Conservation (phyloP, 2,888 invertebrate species). For the Diarsia mendica region DNA sequence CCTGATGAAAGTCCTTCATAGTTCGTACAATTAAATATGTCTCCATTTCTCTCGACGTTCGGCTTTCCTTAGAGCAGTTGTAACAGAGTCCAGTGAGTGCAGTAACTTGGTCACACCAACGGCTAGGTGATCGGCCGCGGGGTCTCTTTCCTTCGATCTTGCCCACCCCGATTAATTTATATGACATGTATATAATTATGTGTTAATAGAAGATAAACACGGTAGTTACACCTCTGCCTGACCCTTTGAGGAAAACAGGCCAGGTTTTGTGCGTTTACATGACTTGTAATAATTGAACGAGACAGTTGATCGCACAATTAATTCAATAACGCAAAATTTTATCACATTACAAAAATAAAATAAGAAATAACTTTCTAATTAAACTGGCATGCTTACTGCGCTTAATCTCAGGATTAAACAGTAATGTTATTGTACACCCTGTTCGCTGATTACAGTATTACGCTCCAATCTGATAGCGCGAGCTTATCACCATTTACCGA, state of each 20-base stretch:
- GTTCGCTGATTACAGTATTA: constrained; percentile 52
- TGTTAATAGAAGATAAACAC: neutral
- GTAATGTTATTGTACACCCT: constrained; percentile 41
- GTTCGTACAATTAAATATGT: no score
- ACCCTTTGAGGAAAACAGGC: neutral
- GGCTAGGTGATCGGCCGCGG: no score
- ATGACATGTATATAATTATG: no score
- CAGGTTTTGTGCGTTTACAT: neutral
- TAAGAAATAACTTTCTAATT: constrained; percentile 1
- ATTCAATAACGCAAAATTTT: neutral
- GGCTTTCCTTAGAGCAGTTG: no score
- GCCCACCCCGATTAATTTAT: no score
- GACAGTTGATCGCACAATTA: neutral
- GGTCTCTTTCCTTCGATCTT: no score
- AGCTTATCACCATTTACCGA: constrained; percentile 56
- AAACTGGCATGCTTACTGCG: neutral
- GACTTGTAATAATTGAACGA: neutral
- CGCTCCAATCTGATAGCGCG: constrained; percentile 43
- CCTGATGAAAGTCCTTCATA: no score
- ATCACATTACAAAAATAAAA: neutral
- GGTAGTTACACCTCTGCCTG: neutral
- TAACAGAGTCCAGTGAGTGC: no score
- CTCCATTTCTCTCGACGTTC: no score
- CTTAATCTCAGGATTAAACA: constrained; percentile 24
- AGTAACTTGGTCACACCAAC: no score